Evolutionary conservation across 2,888 invertebrate species (phyloP), one percentile per base, ranked within the genome.

Genomic region (Ophion costatus): DNA sequence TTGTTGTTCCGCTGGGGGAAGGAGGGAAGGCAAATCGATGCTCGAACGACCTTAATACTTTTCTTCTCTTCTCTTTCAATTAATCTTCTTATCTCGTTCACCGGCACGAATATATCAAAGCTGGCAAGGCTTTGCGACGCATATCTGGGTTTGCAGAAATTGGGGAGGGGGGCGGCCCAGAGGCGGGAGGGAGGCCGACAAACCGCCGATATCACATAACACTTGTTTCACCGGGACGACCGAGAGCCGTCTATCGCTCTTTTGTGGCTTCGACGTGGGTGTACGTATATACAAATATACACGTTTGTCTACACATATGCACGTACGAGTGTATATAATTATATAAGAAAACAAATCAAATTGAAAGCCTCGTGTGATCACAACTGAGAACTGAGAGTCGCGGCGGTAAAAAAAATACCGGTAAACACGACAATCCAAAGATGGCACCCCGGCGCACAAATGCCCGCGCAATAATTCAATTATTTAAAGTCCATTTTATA

Each of bases 401-500:
- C 57, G 45, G 33, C 7, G 17, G 45, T 24, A 10, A 57, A 42
- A 64, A 70, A 45, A 61, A 61, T 29, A 29, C 29, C 29, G 29
- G 29, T 29, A 0, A 38, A 73, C 20, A 51, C 61, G 42, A 38
- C 22, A 38, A 51, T n/a, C 1, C 45, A 64, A 45, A 63, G 14
- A 17, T 33, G 38, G 57, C 63, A 61, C 42, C 20, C 67, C 29
- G 29, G 61, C 51, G 17, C 45, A 24, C 14, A 51, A 79, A 22
- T 57, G 20, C 61, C 22, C 61, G 29, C 56, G 20, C 17, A 10
- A 45, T 42, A 11, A 45, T n/a, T 73, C 24, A 69, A 73, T 89
- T 84, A 88, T 85, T 88, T 87, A 79, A 88, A 87, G 86, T 88
- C 88, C 89, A 89, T 89, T 81, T 80, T 88, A 38, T 38, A 5